Conservation (phyloP, 2,113 vertebrate genomes). For the Hipposideros armiger region DNA sequence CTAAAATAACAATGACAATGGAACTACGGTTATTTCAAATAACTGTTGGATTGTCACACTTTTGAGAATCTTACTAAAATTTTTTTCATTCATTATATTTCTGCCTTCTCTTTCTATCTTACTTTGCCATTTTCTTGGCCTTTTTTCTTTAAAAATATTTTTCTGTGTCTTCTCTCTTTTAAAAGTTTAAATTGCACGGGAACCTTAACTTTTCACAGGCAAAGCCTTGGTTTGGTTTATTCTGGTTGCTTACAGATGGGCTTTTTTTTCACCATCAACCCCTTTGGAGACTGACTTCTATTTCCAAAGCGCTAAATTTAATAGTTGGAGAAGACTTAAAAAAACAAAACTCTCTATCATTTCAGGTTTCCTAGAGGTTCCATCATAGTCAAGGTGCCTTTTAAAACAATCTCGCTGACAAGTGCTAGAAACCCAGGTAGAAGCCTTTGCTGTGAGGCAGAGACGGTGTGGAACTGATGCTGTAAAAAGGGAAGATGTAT, state of each 20-base stretch:
- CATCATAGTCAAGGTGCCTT: background rate
- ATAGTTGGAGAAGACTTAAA: background rate
- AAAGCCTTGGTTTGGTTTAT: background rate
- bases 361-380: background rate
- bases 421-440: background rate
- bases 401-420: background rate
- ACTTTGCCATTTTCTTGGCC: background rate
- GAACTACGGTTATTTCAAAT: background rate
- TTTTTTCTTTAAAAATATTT: background rate
- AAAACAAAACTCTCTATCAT: background rate
- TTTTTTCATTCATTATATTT: background rate
- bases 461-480: background rate
- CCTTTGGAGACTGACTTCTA: background rate
- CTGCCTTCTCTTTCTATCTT: background rate
- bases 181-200: background rate
- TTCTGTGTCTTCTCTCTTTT: background rate
- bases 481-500: background rate
- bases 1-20: background rate
- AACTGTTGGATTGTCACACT: background rate
- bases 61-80: background rate
- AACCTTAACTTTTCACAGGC: background rate
- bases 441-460: background rate
- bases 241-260: background rate
- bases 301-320: conserved; percentile 36
- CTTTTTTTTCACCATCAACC: background rate